These are phyloP conservation scores for Notarius quadriscutis DNA, from an alignment of 2,113 vertebrate species.

Conservation along the genomic window DNA sequence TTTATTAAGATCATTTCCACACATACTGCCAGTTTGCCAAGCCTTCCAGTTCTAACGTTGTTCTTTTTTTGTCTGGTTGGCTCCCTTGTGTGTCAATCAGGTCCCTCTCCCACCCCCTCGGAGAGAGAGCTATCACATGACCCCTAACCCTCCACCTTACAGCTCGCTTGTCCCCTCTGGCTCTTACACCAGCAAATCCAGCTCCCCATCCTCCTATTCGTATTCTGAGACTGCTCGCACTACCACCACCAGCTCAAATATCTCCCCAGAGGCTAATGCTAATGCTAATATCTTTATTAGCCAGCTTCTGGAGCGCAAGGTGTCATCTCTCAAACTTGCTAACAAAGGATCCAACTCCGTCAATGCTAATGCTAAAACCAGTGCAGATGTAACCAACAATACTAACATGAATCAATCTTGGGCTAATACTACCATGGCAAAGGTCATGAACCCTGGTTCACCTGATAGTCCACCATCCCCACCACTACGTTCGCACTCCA, in stretches of 20 bases:
- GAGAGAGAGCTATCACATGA: slow-evolving; percentile 81
- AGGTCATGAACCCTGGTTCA: slow-evolving; percentile 37
- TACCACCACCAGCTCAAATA: slow-evolving; percentile 64
- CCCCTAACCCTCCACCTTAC: slow-evolving; percentile 66
- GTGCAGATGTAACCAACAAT: background rate
- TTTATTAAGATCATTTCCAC: background rate
- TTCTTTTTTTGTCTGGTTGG: slow-evolving; percentile 62
- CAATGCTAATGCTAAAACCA: background rate
- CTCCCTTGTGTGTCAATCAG: slow-evolving; percentile 75
- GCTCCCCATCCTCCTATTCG: slow-evolving; percentile 76
- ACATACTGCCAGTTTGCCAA: background rate
- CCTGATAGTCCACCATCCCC: slow-evolving; percentile 26
- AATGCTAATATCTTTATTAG: slow-evolving; percentile 60
- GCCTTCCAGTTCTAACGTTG: slow-evolving; percentile 67
- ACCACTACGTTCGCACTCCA: slow-evolving; percentile 46
- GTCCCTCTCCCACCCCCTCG: slow-evolving; percentile 80
- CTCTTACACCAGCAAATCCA: slow-evolving; percentile 76
- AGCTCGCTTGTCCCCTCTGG: slow-evolving; percentile 62
- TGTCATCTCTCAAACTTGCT: slow-evolving; percentile 84
- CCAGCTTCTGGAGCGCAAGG: slow-evolving; percentile 77
- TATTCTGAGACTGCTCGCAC: slow-evolving; percentile 67
- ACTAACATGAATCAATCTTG: background rate
- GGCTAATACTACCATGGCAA: slow-evolving; percentile 21
- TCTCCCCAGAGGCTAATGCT: slow-evolving; percentile 44
- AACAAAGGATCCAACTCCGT: slow-evolving; percentile 62